A percentile compares a stretch with the other conserved stretches of the same genome.
phyloP scores from a whole-genome alignment of 2,888 invertebrate species.

The Cataglyphis livida region DNA sequence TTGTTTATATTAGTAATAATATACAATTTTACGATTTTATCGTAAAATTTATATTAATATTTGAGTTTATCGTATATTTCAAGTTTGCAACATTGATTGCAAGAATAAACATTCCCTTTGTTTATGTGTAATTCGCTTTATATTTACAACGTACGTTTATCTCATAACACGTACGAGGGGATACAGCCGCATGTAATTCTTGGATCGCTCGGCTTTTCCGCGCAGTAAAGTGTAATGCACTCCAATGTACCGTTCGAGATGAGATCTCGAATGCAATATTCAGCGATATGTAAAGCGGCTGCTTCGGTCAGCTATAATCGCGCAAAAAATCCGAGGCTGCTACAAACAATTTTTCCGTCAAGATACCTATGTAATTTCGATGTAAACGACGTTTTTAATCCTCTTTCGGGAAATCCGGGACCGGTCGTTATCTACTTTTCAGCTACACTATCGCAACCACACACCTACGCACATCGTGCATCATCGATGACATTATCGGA shows the following conservation, averaged over 20 bases:
- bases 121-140: neutral
- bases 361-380: neutral
- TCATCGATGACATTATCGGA: neutral
- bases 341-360: constrained; percentile 2
- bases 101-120: neutral
- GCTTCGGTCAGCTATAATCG: constrained; percentile 41
- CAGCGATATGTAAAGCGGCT: constrained; percentile 31
- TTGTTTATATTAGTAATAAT: neutral
- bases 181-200: neutral
- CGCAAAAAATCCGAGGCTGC: constrained; percentile 28
- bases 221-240: neutral
- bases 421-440: neutral
- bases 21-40: neutral
- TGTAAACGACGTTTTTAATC: constrained; percentile 26
- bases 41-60: neutral
- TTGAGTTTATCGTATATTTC: neutral
- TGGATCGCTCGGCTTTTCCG: neutral
- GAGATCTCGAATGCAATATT: constrained; percentile 32
- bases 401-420: neutral
- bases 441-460: neutral
- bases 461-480: neutral
- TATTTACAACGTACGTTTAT: neutral
- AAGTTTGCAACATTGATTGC: neutral
- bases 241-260: neutral
- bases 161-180: neutral